Percentiles rank a stretch among this genome's conserved stretches.
Evolutionary conservation across 2,888 invertebrate species (phyloP).

Genomic region (Crepidodera aurea): DNA sequence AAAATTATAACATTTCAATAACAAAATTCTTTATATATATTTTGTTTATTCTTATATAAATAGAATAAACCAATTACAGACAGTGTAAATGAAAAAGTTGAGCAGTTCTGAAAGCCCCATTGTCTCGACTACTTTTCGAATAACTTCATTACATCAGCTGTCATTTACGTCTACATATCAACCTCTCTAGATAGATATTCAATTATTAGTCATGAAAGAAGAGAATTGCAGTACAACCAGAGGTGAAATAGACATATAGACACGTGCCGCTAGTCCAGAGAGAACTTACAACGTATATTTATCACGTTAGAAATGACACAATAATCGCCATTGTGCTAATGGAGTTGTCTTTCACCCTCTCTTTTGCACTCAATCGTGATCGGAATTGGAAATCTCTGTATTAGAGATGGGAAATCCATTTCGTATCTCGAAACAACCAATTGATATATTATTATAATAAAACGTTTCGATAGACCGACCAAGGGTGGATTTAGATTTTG

Average conservation of each 20-base stretch:
- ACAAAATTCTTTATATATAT: too few relatives aligned
- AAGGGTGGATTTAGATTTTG: too few relatives aligned
- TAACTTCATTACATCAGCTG: constrained; percentile 18
- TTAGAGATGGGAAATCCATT: constrained; percentile 14
- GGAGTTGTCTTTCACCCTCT: constrained; percentile 50
- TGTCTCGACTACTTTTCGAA: constrained; percentile 8
- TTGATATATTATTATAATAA: too few relatives aligned
- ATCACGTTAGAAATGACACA: constrained; percentile 39
- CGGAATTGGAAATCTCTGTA: constrained; percentile 40
- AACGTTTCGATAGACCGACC: too few relatives aligned
- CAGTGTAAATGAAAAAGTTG: too few relatives aligned
- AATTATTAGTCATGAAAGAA: constrained; percentile 11
- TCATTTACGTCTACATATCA: constrained; percentile 11
- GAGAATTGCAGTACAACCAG: not conserved
- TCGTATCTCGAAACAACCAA: too few relatives aligned
- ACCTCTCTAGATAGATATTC: constrained; percentile 1
- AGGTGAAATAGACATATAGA: constrained; percentile 5
- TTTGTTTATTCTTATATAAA: too few relatives aligned
- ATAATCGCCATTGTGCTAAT: constrained; percentile 45
- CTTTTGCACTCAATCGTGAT: constrained; percentile 45
- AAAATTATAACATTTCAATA: too few relatives aligned
- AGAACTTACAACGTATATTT: constrained; percentile 29
- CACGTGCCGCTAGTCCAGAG: constrained; percentile 36
- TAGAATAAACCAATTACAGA: too few relatives aligned
- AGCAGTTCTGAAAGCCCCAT: constrained; percentile 10